Conservation (phyloP, 2,113 vertebrate species). For the Fulmarus glacialis region DNA sequence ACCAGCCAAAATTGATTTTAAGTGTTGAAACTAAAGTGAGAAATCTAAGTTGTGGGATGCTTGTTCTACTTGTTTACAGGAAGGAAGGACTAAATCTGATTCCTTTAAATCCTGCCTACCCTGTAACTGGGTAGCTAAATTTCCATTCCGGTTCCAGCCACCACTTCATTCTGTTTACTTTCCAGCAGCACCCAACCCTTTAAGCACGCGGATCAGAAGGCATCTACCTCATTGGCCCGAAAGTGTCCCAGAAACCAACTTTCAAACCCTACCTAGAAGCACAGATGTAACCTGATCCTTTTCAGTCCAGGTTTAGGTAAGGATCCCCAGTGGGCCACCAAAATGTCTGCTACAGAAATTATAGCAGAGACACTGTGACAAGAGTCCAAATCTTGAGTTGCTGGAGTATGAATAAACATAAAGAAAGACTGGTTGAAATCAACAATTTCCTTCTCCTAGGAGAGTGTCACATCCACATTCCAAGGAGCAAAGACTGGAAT, state of each 20-base stretch:
- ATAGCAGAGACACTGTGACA: background rate
- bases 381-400: background rate
- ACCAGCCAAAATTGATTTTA: background rate
- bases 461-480: background rate
- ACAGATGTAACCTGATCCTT: background rate
- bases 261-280: background rate
- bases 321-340: background rate
- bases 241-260: background rate
- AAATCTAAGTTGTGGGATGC: background rate
- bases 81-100: background rate
- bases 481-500: background rate
- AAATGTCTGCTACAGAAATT: background rate
- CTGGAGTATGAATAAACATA: background rate
- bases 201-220: background rate
- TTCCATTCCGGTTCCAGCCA: background rate
- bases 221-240: rapidly evolving
- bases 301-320: background rate
- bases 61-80: background rate
- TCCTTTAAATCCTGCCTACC: background rate
- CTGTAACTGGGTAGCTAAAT: background rate
- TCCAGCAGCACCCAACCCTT: background rate
- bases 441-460: background rate
- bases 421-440: background rate
- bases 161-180: background rate
- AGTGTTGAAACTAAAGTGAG: background rate